Conservation (phyloP, 2,888 invertebrate species). For the Amblyjoppa proteus region DNA sequence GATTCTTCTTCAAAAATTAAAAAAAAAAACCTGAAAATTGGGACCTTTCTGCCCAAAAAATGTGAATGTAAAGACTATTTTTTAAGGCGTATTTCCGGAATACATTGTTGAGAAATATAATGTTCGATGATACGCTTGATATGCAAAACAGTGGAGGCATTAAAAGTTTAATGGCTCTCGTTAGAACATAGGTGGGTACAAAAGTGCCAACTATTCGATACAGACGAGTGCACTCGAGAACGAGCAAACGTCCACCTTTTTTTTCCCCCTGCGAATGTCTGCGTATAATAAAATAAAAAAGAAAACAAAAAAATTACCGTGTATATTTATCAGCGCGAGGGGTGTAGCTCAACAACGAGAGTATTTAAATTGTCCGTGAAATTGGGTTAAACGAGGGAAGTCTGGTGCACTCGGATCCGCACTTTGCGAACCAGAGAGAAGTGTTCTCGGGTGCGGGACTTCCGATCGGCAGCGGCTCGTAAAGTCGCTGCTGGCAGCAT, state of each 20-base stretch:
- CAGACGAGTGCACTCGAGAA: neutral
- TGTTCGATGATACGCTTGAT: neutral
- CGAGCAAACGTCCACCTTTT: neutral
- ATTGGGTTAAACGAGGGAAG: slow-evolving; percentile 59
- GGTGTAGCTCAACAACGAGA: slow-evolving; percentile 26
- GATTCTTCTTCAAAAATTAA: neutral
- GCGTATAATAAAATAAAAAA: neutral
- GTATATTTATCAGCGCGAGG: slow-evolving; percentile 9
- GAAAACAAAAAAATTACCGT: neutral
- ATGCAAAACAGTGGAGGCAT: no score
- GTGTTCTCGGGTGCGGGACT: slow-evolving; percentile 46
- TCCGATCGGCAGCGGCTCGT: slow-evolving; percentile 67
- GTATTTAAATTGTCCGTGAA: slow-evolving; percentile 52
- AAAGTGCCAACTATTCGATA: slow-evolving; percentile 9
- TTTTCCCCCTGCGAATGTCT: neutral
- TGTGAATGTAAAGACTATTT: no score
- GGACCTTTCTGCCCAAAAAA: neutral
- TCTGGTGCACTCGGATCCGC: slow-evolving; percentile 37
- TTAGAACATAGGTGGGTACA: neutral
- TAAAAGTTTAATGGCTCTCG: neutral
- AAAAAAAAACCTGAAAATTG: neutral
- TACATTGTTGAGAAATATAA: no score
- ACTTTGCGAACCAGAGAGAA: slow-evolving; percentile 56
- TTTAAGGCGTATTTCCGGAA: no score
- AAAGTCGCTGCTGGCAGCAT: slow-evolving; percentile 54